Conservation (phyloP, 2,888 invertebrate species). For the Cheilosia grossa region DNA sequence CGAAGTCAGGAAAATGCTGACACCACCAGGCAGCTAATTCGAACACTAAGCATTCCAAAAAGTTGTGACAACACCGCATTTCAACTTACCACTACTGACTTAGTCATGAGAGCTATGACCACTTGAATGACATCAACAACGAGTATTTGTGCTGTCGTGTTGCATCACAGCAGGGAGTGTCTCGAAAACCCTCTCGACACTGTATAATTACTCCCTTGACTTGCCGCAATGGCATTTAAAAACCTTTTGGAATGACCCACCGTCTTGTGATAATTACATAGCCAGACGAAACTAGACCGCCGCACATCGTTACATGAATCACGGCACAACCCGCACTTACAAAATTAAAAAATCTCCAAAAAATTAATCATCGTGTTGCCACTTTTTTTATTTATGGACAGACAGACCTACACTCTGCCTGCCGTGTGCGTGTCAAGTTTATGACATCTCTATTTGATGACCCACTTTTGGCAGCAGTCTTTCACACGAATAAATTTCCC, state of each 20-base stretch:
- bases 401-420: slow-evolving; percentile 17
- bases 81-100: no score
- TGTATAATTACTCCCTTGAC: slow-evolving; percentile 17
- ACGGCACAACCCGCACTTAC: slow-evolving; percentile 19
- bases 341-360: slow-evolving; percentile 14
- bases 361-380: slow-evolving; percentile 2
- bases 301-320: slow-evolving; percentile 22
- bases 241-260: slow-evolving; percentile 35
- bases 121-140: no score
- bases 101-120: no score
- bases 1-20: no score
- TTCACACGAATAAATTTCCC: slow-evolving; percentile 40
- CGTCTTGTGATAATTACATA: slow-evolving; percentile 37
- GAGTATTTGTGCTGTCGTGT: not conserved
- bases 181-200: not conserved
- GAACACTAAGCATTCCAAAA: no score
- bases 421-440: not conserved
- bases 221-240: slow-evolving; percentile 15
- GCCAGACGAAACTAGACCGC: slow-evolving; percentile 36
- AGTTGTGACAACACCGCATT: no score
- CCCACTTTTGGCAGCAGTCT: slow-evolving; percentile 41
- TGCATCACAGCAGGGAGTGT: slow-evolving; percentile 20
- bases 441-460: slow-evolving; percentile 48
- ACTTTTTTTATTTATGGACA: slow-evolving; percentile 34
- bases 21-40: no score